A percentile compares a stretch with the other conserved stretches of the same genome.
Conservation (phyloP, 2,113 vertebrate species). For the Xenotilapia longispinis region DNA sequence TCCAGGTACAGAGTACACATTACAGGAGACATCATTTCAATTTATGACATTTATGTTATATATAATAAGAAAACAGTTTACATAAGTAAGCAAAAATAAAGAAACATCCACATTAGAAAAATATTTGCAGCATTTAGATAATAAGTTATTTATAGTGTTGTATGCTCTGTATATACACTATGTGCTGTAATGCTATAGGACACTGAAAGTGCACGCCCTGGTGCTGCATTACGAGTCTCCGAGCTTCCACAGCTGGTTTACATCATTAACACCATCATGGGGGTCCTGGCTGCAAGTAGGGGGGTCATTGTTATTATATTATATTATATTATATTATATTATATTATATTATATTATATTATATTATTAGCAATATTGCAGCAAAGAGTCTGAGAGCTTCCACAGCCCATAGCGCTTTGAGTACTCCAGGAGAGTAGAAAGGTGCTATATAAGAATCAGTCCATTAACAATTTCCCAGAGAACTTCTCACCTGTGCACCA, state of each 20-base stretch:
- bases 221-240: background rate
- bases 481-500: too few relatives aligned
- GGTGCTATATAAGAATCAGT: too few relatives aligned
- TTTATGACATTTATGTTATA: background rate
- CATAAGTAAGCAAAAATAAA: fast-evolving
- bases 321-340: too few relatives aligned
- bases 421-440: background rate
- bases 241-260: background rate
- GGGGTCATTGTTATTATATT: too few relatives aligned
- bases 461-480: too few relatives aligned
- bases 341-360: too few relatives aligned
- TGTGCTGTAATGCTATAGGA: background rate
- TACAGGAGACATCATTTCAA: background rate
- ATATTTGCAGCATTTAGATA: background rate
- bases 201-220: background rate
- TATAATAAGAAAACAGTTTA: fast-evolving
- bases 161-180: fast-evolving
- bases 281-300: too few relatives aligned
- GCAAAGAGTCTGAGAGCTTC: conserved; percentile 10
- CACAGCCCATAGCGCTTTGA: background rate
- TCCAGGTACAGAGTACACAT: background rate
- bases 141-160: background rate
- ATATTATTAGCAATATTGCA: background rate
- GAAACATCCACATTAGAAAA: background rate
- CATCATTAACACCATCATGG: background rate